Evolutionary conservation across 2,113 vertebrate species (phyloP), one percentile per base, ranked within the genome.

Genomic region (Corythornis madagascariensis): DNA sequence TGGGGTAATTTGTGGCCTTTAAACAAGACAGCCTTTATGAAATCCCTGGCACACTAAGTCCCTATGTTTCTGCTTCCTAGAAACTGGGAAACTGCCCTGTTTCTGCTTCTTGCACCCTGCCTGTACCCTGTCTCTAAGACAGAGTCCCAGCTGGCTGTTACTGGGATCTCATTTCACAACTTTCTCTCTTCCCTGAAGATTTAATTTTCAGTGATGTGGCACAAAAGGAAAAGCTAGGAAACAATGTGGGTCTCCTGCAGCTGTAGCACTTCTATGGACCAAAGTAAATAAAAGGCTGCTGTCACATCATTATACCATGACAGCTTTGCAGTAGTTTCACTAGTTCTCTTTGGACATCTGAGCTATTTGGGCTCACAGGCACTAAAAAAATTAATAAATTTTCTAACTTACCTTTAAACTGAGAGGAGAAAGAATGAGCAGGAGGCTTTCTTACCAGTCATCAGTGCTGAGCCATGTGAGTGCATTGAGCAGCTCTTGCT

Each of bases 371-470:
- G 16, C 33, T n/a, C 80, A 69, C 48, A 73, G 26, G 33, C 56
- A 22, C 43, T 11, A 13, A 10, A 17, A 55, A 48, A 40, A n/a
- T n/a, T n/a, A 57, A 33, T 29, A 14, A 28, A 3, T 4, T 16
- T 48, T 60, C 67, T 70, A 25, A 40, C 4, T 38, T 35, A 29
- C 13, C 7, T 59, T 48, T 43, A 47, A 7, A 31, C 11, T 33
- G 4, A 73, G 26, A 31, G 31, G 20, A 47, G 19, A 29, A 64
- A 56, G 31, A 55, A 10, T 6, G 29, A 50, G 31, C 13, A 12
- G 16, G 26, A 48, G 15, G 7, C 10, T 35, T 21, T 52, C 98
- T 97, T 93, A 98, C 98, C 98, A 98, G 85, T 98, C 92, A 1
- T 74, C 81, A 7, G 94, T 96, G 61, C 67, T 71, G 13, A 98